A percentile compares a stretch with the other conserved stretches of the same genome.
These are phyloP conservation scores for Parauchenoglanis punctatus DNA, from an alignment of 2,797 vertebrate genomes.

Conservation along the genomic window DNA sequence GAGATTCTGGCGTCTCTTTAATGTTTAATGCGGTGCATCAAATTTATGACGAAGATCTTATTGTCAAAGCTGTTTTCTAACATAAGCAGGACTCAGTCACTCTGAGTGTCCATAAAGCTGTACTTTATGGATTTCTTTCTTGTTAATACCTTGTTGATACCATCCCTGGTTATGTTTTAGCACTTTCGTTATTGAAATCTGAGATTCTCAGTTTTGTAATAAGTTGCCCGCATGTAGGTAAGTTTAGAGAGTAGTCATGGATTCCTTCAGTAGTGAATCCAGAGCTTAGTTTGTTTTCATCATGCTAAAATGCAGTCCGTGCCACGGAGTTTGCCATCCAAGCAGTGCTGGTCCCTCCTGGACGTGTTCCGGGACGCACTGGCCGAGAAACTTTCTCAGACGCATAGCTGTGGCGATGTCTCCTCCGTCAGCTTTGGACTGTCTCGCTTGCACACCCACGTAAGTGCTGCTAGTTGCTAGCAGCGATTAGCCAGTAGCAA, in stretches of 20 bases:
- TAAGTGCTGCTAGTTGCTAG: constrained; percentile 71
- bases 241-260: not conserved
- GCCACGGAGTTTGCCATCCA: constrained; percentile 67
- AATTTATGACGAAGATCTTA: not conserved
- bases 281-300: constrained; percentile 10
- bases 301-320: constrained; percentile 64
- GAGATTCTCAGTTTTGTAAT: not conserved
- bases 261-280: not conserved
- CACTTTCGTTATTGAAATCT: not conserved
- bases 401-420: constrained; percentile 79
- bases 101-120: not conserved
- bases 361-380: constrained; percentile 83
- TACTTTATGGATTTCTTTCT: not conserved
- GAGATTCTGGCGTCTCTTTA: not conserved
- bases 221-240: not conserved
- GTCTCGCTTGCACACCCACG: constrained; percentile 67
- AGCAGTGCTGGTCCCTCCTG: constrained; percentile 81
- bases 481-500: not conserved
- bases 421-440: constrained; percentile 70
- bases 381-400: constrained; percentile 77
- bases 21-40: not conserved
- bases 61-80: not conserved
- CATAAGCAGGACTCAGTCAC: not conserved
- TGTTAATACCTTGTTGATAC: not conserved
- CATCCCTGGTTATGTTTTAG: not conserved